Conservation (phyloP, 2,797 vertebrate genomes). For the Lepidocolaptes lacrymiger region DNA sequence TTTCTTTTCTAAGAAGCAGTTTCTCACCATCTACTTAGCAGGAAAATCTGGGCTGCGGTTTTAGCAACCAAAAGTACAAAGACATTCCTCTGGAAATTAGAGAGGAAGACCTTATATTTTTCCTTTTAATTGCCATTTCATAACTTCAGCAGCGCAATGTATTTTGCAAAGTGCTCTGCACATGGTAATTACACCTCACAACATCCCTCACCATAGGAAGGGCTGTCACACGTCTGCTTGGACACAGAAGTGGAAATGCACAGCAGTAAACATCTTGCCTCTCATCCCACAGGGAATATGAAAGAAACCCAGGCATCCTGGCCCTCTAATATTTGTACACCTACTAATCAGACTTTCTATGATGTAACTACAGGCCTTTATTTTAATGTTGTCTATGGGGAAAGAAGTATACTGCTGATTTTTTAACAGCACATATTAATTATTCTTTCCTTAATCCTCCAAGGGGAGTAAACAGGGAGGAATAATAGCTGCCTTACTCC, state of each 20-base stretch:
- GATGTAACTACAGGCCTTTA: background rate
- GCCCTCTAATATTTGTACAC: background rate
- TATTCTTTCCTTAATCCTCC: background rate
- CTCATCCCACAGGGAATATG: background rate
- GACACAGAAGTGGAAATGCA: background rate
- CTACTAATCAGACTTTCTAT: background rate
- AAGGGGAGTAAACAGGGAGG: background rate
- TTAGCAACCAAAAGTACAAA: constrained; percentile 22
- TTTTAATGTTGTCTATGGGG: background rate
- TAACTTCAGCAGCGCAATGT: background rate
- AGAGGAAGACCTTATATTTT: constrained; percentile 12
- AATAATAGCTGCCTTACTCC: background rate
- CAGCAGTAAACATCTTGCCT: background rate
- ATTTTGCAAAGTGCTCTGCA: background rate
- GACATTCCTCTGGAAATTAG: constrained; percentile 55
- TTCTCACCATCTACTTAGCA: constrained; percentile 16
- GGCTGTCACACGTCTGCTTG: background rate
- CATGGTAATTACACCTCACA: background rate
- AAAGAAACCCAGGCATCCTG: background rate
- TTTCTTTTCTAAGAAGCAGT: background rate
- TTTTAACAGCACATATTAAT: constrained; percentile 3
- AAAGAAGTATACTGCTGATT: background rate
- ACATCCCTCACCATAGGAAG: background rate
- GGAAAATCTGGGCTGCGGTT: background rate
- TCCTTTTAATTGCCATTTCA: constrained; percentile 33